Conservation (phyloP, 2,888 invertebrate genomes). For the Arge pagana region DNA sequence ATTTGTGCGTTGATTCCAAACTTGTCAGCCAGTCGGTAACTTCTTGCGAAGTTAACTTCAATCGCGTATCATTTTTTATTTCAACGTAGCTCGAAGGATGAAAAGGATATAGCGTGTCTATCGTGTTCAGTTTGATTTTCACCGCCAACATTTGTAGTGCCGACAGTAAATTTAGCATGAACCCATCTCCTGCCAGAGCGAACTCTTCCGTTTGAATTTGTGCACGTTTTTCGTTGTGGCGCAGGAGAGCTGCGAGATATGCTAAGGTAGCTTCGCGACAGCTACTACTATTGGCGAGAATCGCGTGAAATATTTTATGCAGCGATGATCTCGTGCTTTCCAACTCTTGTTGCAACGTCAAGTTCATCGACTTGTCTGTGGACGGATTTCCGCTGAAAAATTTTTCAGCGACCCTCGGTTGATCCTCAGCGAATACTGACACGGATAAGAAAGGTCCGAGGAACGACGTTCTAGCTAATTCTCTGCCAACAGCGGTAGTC, state of each 20-base stretch:
- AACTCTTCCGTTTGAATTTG: constrained; percentile 91
- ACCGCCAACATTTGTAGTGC: constrained; percentile 88
- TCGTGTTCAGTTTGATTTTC: constrained; percentile 87
- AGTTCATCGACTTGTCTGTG: constrained; percentile 69
- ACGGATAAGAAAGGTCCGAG: constrained; percentile 91
- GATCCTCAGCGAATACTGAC: constrained; percentile 92
- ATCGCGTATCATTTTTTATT: constrained; percentile 78
- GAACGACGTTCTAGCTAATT: constrained; percentile 82
- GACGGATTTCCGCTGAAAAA: constrained; percentile 66
- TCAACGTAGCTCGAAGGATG: constrained; percentile 76
- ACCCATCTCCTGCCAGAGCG: constrained; percentile 89
- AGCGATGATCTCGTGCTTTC: constrained; percentile 77
- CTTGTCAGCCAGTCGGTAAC: constrained; percentile 18
- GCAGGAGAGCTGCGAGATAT: constrained; percentile 78
- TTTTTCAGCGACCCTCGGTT: constrained; percentile 84
- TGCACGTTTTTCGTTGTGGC: constrained; percentile 82
- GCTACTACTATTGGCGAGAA: constrained; percentile 78
- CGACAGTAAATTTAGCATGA: constrained; percentile 91
- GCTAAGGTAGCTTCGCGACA: constrained; percentile 80
- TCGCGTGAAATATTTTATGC: constrained; percentile 81
- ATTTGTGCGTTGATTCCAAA: constrained; percentile 61
- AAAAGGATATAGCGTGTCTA: constrained; percentile 89
- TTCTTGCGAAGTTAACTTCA: constrained; percentile 75
- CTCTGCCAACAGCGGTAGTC: constrained; percentile 80
- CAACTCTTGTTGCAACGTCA: constrained; percentile 77